phyloP scores from a whole-genome alignment of 2,797 vertebrate species.

The Macrochelys suwanniensis region DNA sequence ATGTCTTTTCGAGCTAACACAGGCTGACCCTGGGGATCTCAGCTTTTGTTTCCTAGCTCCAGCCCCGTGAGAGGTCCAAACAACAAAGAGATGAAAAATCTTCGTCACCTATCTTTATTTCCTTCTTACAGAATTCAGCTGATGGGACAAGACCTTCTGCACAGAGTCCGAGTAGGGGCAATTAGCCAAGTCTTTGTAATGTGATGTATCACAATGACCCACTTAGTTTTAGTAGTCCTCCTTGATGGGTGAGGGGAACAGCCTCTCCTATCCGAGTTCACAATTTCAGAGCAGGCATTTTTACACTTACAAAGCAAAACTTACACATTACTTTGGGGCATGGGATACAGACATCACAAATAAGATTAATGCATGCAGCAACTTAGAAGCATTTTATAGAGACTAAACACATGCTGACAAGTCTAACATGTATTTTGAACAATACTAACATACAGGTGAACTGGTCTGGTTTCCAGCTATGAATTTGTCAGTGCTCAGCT shows the following conservation, averaged over 20 bases:
- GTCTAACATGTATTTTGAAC: neutral
- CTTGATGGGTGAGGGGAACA: neutral
- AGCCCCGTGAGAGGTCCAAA: neutral
- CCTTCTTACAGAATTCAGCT: neutral
- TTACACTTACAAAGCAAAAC: neutral
- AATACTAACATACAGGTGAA: neutral
- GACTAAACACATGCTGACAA: neutral
- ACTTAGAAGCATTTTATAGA: neutral
- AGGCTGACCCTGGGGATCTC: neutral
- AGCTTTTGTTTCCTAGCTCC: neutral
- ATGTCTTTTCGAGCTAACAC: neutral
- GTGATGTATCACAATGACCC: neutral
- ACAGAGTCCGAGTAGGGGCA: neutral
- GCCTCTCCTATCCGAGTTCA: neutral
- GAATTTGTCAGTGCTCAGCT: neutral
- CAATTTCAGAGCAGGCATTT: neutral
- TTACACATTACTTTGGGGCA: neutral
- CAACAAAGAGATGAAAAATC: neutral
- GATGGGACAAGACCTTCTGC: neutral
- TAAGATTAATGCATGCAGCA: neutral
- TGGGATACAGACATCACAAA: neutral
- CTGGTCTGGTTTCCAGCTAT: neutral
- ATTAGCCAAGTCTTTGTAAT: neutral
- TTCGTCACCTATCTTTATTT: neutral
- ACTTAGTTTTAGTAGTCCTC: neutral